phyloP scores from a whole-genome alignment of 2,797 vertebrate species.

The Neostethus bicornis region DNA sequence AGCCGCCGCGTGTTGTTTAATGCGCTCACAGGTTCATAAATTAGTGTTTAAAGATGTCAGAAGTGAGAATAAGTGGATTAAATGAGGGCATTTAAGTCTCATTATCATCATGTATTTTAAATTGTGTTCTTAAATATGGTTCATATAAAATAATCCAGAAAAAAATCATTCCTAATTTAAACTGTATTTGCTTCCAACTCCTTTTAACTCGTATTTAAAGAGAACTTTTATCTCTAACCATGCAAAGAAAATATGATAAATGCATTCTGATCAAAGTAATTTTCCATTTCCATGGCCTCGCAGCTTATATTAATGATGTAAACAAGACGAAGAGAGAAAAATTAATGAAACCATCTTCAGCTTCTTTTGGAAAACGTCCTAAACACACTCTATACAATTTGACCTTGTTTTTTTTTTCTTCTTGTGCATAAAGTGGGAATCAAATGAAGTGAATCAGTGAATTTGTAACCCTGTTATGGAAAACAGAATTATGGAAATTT shows the following conservation, averaged over 20 bases:
- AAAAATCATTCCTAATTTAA: no score
- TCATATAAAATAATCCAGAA: neutral
- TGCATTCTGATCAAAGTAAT: slow-evolving; percentile 46
- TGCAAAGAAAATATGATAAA: slow-evolving; percentile 53
- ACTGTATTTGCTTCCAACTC: no score
- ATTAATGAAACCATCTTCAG: slow-evolving; percentile 22
- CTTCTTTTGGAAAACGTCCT: slow-evolving; percentile 40
- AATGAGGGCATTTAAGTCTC: neutral
- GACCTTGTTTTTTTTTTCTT: slow-evolving; percentile 68
- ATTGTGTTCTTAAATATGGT: neutral
- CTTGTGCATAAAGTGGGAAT: slow-evolving; percentile 63
- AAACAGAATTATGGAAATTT: slow-evolving; percentile 72
- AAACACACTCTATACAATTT: slow-evolving; percentile 64
- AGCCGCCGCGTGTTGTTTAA: slow-evolving; percentile 1
- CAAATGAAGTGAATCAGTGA: slow-evolving; percentile 72
- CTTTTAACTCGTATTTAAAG: neutral
- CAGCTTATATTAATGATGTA: slow-evolving; percentile 47
- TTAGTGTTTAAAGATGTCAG: slow-evolving; percentile 6
- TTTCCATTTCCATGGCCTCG: slow-evolving; percentile 49
- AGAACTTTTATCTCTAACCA: slow-evolving; percentile 23
- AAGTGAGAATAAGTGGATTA: neutral
- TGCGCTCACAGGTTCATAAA: slow-evolving; percentile 17
- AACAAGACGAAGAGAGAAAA: slow-evolving; percentile 36
- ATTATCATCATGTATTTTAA: neutral
- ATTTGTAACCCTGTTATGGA: slow-evolving; percentile 65